Conservation (phyloP, 2,888 invertebrate genomes). For the Sesia bembeciformis region DNA sequence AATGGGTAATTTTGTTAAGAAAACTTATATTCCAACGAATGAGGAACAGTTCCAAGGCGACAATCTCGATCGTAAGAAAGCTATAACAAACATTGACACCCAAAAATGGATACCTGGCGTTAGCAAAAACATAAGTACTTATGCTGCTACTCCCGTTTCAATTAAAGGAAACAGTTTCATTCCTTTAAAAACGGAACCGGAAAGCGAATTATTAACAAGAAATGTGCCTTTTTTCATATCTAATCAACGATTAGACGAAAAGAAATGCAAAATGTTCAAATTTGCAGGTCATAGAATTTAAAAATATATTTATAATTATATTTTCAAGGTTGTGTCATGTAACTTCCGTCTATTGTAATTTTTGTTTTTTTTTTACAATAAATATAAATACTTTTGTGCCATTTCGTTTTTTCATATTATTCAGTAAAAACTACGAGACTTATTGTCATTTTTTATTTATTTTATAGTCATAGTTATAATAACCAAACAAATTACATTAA, state of each 20-base stretch:
- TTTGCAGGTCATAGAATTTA: constrained; percentile 46
- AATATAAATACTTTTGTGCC: too few relatives aligned
- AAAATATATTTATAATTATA: constrained; percentile 8
- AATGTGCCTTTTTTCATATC: constrained; percentile 28
- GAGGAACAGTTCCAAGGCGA: constrained; percentile 28
- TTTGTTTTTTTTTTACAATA: too few relatives aligned
- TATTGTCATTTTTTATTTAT: too few relatives aligned
- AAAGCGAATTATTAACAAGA: constrained; percentile 14
- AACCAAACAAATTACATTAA: too few relatives aligned
- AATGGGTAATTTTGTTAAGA: constrained; percentile 31
- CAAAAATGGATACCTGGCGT: constrained; percentile 23
- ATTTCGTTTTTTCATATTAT: too few relatives aligned
- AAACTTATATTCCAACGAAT: constrained; percentile 22
- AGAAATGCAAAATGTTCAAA: constrained; percentile 55
- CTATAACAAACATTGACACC: constrained; percentile 30
- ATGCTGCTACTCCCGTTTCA: background rate
- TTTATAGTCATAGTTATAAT: too few relatives aligned
- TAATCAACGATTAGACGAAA: constrained; percentile 35
- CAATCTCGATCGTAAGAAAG: constrained; percentile 34
- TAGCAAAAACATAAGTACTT: constrained; percentile 8
- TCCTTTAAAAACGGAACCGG: background rate
- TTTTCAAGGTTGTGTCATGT: too few relatives aligned
- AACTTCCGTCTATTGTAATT: too few relatives aligned
- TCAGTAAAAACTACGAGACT: too few relatives aligned
- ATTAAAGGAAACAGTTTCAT: background rate